A percentile compares a stretch with the other conserved stretches of the same genome.
Evolutionary conservation across 2,888 invertebrate species (phyloP).

Genomic region (Pyrrhia umbra): DNA sequence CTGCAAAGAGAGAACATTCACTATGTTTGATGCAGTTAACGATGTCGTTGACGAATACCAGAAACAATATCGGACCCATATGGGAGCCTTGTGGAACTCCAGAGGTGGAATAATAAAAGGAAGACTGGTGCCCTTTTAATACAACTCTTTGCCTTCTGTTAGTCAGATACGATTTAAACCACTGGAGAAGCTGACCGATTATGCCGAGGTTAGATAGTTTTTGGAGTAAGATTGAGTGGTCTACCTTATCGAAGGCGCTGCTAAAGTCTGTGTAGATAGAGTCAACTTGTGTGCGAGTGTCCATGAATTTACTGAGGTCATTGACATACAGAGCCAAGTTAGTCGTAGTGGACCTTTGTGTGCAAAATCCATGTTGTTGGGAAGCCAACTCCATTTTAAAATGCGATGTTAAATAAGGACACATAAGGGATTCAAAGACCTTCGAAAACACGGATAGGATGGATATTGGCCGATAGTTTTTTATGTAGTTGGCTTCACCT

Average conservation of each 20-base stretch:
- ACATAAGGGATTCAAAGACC: not conserved
- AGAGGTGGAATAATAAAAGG: not conserved
- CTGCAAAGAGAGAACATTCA: not conserved
- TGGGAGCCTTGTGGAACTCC: slow-evolving; percentile 5
- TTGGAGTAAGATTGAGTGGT: not conserved
- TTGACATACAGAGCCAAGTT: slow-evolving; percentile 1
- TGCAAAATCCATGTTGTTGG: slow-evolving; percentile 1
- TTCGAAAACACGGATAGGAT: no score
- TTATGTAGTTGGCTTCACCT: not conserved
- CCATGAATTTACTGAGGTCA: not conserved
- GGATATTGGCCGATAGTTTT: no score
- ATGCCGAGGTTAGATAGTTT: slow-evolving; percentile 3
- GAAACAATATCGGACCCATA: not conserved
- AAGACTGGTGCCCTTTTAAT: not conserved
- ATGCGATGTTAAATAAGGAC: not conserved
- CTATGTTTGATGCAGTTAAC: not conserved
- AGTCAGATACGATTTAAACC: slow-evolving; percentile 7
- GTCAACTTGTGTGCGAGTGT: slow-evolving; percentile 3
- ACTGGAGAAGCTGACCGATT: not conserved
- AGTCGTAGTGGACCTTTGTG: slow-evolving; percentile 2
- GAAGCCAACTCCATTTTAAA: not conserved
- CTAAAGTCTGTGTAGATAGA: slow-evolving; percentile 8
- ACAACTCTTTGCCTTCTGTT: slow-evolving; percentile 1
- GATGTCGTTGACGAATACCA: slow-evolving; percentile 5
- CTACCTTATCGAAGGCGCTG: slow-evolving; percentile 5